Evolutionary conservation across 2,113 vertebrate species (phyloP).

Genomic region (Tauraco erythrolophus): DNA sequence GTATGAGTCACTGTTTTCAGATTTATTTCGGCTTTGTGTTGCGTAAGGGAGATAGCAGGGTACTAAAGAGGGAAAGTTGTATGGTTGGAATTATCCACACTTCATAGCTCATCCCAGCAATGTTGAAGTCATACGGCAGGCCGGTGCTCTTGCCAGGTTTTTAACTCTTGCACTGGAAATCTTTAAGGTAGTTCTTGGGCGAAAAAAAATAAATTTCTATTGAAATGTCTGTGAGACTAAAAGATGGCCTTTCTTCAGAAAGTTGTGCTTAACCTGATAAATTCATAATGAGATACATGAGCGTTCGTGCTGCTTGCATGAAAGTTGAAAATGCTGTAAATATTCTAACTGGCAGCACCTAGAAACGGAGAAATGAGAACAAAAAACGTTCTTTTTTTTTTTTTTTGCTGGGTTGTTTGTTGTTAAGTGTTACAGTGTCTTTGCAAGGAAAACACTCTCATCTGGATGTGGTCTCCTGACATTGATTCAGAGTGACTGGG

Average conservation of each 20-base stretch:
- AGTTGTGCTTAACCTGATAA: not conserved
- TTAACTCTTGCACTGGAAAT: not conserved
- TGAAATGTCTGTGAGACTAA: not conserved
- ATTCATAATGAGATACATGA: not conserved
- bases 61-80: not conserved
- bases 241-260: not conserved
- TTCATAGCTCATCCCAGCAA: not conserved
- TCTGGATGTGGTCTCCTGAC: not conserved
- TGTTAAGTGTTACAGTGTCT: not conserved
- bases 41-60: slow-evolving; percentile 18
- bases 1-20: slow-evolving; percentile 51
- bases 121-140: not conserved
- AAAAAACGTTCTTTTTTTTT: not conserved
- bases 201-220: not conserved
- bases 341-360: not conserved
- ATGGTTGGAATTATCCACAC: not conserved
- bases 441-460: not conserved
- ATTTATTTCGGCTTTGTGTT: slow-evolving; percentile 46
- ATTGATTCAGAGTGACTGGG: not conserved
- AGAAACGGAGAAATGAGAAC: not conserved
- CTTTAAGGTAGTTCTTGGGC: not conserved
- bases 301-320: not conserved
- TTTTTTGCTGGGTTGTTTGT: not conserved
- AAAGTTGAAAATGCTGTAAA: not conserved
- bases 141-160: not conserved